Evolutionary conservation across 2,113 vertebrate genomes (phyloP), one percentile per base, ranked within the genome.

Genomic region (Pelmatolapia mariae): DNA sequence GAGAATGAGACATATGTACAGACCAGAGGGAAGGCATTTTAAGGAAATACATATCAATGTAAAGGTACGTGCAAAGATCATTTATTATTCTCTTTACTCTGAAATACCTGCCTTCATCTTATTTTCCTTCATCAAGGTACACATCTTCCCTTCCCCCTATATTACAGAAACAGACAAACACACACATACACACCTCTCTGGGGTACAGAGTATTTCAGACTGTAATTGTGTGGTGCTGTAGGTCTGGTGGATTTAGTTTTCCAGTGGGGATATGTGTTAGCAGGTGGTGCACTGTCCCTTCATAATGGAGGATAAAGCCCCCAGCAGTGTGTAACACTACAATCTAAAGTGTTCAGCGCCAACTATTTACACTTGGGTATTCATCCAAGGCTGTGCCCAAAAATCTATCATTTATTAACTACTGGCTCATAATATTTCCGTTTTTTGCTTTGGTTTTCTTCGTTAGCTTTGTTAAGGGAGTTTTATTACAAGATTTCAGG

Each of bases 221-320:
- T 52, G 83, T 84, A 86, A 66, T 83, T 90, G 81, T 84, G 86
- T 68, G 80, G 83, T 87, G 82, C 85, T 85, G 79, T 93, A 88
- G 82, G 89, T 88, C 56, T 59, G 22, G 85, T 89, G 88, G 90
- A 91, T 91, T 90, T 91, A 90, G 81, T 63, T 91, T 81, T 92
- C 92, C 91, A 86, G 8, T 93, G 89, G 92, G 92, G 84, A 88
- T 47, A 83, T 80, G 84, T 86, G 93, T 92, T 95, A 91, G 82
- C 92, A 94, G 92, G 93, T 94, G 89, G 54, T 92, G 89, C 87
- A 83, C 86, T 89, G 91, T 90, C 84, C 91, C 85, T 92, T 93
- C 87, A 86, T 94, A 91, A 94, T 91, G 73, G 92, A 89, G 85
- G 88, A 90, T 91, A 91, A 93, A 92, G 88, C 83, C 87, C 82